phyloP scores from a whole-genome alignment of 2,113 vertebrate species.

The Phylloscopus trochiloides region DNA sequence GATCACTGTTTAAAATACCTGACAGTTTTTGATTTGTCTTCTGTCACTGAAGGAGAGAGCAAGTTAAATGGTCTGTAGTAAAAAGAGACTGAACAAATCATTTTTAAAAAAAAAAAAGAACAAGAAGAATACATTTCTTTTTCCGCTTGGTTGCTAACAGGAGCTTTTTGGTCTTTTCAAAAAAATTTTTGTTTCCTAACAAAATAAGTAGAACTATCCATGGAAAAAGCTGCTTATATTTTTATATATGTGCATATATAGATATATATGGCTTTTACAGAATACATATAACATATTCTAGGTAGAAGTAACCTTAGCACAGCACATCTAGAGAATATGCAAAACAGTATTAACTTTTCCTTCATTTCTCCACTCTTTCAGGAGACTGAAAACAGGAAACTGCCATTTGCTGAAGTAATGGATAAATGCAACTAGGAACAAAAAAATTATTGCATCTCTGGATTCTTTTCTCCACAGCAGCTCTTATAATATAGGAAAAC shows the following conservation, averaged over 20 bases:
- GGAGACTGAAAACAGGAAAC: neutral
- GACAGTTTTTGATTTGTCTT: conserved; percentile 21
- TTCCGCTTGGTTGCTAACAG: neutral
- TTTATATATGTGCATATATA: neutral
- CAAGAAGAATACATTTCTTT: neutral
- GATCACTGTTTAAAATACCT: conserved; percentile 37
- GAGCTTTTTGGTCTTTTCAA: neutral
- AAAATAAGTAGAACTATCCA: neutral
- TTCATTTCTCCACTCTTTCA: neutral
- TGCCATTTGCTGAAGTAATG: neutral
- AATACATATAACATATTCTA: neutral
- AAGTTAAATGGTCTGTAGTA: conserved; percentile 44
- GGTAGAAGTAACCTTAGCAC: neutral
- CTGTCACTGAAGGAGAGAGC: conserved; percentile 10
- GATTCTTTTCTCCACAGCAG: neutral
- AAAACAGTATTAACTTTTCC: neutral
- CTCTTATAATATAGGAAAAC: neutral
- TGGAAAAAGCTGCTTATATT: neutral
- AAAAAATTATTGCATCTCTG: neutral
- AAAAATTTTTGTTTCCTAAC: neutral
- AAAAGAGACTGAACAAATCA: conserved; percentile 25
- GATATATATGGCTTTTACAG: neutral
- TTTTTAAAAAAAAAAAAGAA: neutral
- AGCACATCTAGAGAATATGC: neutral
- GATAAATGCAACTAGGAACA: neutral